Evolutionary conservation across 2,888 invertebrate genomes (phyloP), one percentile per base, ranked within the genome.

Genomic region (Allolobophora icterica): DNA sequence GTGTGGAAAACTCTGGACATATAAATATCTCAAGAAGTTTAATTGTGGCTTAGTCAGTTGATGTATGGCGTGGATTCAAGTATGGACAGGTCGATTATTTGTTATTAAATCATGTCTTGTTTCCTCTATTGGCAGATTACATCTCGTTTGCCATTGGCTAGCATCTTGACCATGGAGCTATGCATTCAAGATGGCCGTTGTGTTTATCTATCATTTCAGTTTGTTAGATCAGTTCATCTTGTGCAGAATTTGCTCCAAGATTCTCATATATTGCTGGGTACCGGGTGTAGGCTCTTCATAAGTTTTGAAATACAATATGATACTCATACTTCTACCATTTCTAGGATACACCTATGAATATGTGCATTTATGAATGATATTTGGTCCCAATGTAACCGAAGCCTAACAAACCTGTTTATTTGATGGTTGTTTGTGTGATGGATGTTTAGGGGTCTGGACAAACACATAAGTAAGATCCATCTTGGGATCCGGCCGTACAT

Each of bases 391-490:
- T 52, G 52, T 52, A 52, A 52, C 21, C 24, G 11, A 71, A 71
- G 30, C n/a, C n/a, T 0, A 52, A 71, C 6, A n/a, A n/a, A 71
- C 30, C 71, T 71, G 30, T 71, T 71, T 71, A 8, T 71, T 0
- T 71, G 71, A n/a, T 71, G 71, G 45, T 13, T 45, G 45, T 45
- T 45, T 45, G 8, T 45, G 45, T 45, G 45, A 45, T 45, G 45
- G 71, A 8, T 71, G 71, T 71, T 71, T 87, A 94, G 94, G 45
- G 93, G 92, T 87, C 92, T 94, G 89, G 92, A 93, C 91, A 94
- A 93, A 89, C 94, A 94, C 91, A 92, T 93, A 19, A 92, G 92
- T 89, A 94, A 93, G 92, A 92, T 94, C 89, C 94, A 94, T 91
- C 92, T 93, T 71, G 92, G 93, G 30, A 93, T 94, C 71, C 93